Evolutionary conservation across 2,888 invertebrate species (phyloP).

Genomic region (Andricus curvator): DNA sequence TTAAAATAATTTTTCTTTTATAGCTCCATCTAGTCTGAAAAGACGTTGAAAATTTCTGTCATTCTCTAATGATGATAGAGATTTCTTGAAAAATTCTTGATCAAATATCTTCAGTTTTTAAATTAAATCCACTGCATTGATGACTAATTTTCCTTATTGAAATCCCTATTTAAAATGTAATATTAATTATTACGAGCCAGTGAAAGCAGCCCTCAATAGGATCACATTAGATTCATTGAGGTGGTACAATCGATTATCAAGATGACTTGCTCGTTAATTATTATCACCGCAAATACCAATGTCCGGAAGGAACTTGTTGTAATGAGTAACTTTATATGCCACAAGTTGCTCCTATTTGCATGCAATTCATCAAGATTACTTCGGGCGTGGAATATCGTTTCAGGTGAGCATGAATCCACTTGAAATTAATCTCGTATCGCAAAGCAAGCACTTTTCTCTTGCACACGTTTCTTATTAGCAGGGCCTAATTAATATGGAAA

Average conservation of each 20-base stretch:
- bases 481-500: too few species aligned
- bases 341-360: not conserved
- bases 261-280: slow-evolving; percentile 26
- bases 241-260: slow-evolving; percentile 33
- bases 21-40: too few species aligned
- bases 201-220: not conserved
- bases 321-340: slow-evolving; percentile 1
- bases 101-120: too few species aligned
- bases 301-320: not conserved
- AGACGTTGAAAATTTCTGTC: too few species aligned
- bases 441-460: not conserved
- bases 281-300: slow-evolving; percentile 6
- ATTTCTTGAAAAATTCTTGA: too few species aligned
- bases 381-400: not conserved
- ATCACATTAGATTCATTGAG: not conserved
- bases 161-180: too few species aligned
- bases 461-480: not conserved
- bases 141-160: too few species aligned
- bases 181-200: too few species aligned
- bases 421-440: not conserved
- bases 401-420: not conserved
- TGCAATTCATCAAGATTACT: slow-evolving; percentile 9
- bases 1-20: too few species aligned
- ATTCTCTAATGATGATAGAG: too few species aligned
- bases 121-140: too few species aligned